phyloP scores from a whole-genome alignment of 1,140 invertebrate species.

The Aethina tumida region DNA sequence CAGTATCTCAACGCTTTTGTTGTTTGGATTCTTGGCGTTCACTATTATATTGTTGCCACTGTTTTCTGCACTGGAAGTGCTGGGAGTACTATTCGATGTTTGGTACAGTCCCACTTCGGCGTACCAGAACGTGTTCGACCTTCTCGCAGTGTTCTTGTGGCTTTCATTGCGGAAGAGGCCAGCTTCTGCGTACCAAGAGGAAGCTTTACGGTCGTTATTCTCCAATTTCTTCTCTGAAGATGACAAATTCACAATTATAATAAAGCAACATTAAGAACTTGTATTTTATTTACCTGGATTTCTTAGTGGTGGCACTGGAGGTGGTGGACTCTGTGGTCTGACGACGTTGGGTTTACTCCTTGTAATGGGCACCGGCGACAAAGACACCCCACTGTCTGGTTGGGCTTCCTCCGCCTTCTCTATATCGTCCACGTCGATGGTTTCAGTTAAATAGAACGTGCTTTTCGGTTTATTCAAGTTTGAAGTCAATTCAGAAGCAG shows the following conservation, averaged over 20 bases:
- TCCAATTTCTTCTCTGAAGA: conserved; percentile 10
- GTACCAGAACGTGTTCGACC: conserved; percentile 43
- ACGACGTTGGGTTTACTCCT: conserved; percentile 19
- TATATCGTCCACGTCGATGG: conserved; percentile 42
- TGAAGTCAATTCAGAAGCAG: conserved; percentile 20
- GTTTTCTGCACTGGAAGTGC: conserved; percentile 29
- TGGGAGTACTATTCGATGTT: conserved; percentile 38
- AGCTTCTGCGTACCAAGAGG: conserved; percentile 45
- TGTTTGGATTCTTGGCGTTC: conserved; percentile 1
- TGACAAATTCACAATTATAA: not conserved
- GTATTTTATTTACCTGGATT: conserved; percentile 5
- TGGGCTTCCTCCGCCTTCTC: conserved; percentile 6
- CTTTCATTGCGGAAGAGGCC: conserved; percentile 38
- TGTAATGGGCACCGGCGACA: conserved; percentile 15
- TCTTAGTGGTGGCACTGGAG: conserved; percentile 23
- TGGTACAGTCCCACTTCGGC: conserved; percentile 52
- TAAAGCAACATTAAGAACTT: not conserved
- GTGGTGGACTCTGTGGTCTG: conserved; percentile 31
- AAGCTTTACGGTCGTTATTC: conserved; percentile 15
- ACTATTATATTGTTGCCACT: conserved; percentile 24
- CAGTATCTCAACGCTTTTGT: conserved; percentile 8
- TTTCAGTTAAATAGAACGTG: conserved; percentile 54
- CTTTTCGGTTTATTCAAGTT: conserved; percentile 37
- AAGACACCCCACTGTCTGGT: conserved; percentile 14
- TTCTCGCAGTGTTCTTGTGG: conserved; percentile 15